Percentiles rank a stretch among this genome's conserved stretches.
Evolutionary conservation across 2,113 vertebrate species (phyloP).

Genomic region (Erinaceus europaeus): DNA sequence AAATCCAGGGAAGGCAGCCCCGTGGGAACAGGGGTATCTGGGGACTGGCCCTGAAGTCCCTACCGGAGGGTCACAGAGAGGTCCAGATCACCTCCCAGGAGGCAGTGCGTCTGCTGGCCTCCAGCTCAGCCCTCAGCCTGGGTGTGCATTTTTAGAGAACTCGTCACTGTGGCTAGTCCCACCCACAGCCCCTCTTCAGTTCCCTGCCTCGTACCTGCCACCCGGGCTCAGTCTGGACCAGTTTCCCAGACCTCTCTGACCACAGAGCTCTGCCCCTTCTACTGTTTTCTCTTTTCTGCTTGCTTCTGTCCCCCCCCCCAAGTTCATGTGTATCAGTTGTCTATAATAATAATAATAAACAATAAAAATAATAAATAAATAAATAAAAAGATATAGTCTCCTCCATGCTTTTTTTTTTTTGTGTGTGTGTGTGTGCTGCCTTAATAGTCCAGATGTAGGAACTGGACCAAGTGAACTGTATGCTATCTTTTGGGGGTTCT

Average conservation of each 20-base stretch:
- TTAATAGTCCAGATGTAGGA: no score
- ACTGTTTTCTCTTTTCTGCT: no score
- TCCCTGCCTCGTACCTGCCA: accelerated
- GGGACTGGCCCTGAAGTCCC: background rate
- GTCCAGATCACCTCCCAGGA: background rate
- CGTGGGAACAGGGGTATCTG: background rate
- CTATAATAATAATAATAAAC: no score
- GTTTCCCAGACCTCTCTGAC: background rate
- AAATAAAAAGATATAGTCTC: no score
- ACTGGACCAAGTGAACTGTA: no score
- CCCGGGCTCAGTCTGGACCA: background rate
- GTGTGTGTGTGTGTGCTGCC: no score
- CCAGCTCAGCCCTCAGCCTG: background rate
- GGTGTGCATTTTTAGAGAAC: background rate
- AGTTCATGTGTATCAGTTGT: no score
- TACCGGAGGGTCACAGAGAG: background rate
- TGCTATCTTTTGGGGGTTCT: no score
- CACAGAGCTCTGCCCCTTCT: background rate
- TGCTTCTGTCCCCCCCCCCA: no score
- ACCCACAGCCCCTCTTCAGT: background rate
- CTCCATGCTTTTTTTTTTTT: no score
- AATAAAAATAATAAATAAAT: no score
- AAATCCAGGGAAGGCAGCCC: background rate
- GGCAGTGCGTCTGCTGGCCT: background rate
- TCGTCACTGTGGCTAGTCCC: background rate